Percentiles rank a stretch among this genome's conserved stretches.
Conservation (phyloP, 2,113 vertebrate genomes). For the Chaetorhynchus papuensis region DNA sequence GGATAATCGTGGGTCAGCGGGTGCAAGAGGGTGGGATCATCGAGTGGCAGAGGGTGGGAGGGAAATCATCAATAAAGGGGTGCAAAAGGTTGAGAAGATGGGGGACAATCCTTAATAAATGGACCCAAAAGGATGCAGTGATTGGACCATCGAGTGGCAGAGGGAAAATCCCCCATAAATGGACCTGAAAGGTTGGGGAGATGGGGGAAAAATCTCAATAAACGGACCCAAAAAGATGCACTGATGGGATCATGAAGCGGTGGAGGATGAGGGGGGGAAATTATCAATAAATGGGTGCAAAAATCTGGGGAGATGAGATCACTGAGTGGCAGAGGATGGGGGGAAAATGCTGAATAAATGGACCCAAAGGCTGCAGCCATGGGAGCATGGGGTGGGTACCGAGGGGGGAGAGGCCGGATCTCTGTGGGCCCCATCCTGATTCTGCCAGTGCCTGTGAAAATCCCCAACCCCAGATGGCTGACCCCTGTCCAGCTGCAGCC, state of each 20-base stretch:
- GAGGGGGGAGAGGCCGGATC: fast-evolving
- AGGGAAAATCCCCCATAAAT: not conserved
- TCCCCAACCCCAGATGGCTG: not conserved
- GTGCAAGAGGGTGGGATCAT: fast-evolving
- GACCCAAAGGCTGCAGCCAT: not conserved
- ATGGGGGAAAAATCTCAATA: not conserved
- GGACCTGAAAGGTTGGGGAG: not conserved
- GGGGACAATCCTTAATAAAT: not conserved
- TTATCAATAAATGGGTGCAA: not conserved
- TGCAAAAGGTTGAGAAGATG: not conserved
- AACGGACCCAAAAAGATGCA: not conserved
- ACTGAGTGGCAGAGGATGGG: too few relatives aligned
- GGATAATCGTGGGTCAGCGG: fast-evolving
- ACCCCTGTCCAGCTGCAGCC: not conserved
- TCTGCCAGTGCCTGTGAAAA: fast-evolving
- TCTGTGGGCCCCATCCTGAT: not conserved
- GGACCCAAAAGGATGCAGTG: not conserved
- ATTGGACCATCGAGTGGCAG: not conserved
- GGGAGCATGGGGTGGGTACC: fast-evolving
- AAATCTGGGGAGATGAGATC: too few relatives aligned
- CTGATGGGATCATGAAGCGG: not conserved
- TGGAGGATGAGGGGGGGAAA: not conserved
- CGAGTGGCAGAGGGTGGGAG: not conserved
- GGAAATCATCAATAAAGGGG: fast-evolving
- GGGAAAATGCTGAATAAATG: not conserved